phyloP scores from a whole-genome alignment of 1,140 invertebrate genomes.

The Amyelois transitella region DNA sequence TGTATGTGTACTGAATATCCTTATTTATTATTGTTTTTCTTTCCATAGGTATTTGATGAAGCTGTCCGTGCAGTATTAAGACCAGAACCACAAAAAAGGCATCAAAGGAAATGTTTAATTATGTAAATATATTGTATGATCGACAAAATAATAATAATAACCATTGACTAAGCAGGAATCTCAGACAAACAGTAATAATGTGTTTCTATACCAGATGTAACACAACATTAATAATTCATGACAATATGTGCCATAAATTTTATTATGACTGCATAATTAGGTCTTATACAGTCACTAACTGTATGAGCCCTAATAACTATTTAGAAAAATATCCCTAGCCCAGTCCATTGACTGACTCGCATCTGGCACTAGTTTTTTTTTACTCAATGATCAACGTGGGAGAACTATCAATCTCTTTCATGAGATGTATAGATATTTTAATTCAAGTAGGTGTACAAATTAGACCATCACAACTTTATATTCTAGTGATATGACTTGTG shows the following conservation, averaged over 20 bases:
- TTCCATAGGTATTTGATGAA: slow-evolving; percentile 94
- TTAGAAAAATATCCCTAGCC: no score
- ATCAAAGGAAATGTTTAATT: slow-evolving; percentile 93
- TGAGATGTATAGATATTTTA: no score
- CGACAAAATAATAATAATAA: slow-evolving; percentile 38
- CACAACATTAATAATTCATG: slow-evolving; percentile 3
- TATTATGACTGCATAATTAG: slow-evolving; percentile 11
- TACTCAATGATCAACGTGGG: no score
- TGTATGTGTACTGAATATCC: not conserved
- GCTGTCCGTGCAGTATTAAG: slow-evolving; percentile 94
- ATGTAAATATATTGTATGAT: slow-evolving; percentile 79
- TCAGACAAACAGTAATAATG: slow-evolving; percentile 68
- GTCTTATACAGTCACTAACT: no score
- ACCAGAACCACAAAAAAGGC: slow-evolving; percentile 93
- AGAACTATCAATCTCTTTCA: no score
- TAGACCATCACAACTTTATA: slow-evolving; percentile 25
- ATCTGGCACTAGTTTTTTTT: no score
- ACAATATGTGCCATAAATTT: slow-evolving; percentile 23
- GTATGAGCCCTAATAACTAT: no score
- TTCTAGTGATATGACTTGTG: slow-evolving; percentile 37
- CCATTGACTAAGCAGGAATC: slow-evolving; percentile 54
- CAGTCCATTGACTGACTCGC: no score
- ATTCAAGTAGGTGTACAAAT: not conserved
- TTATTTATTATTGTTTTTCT: slow-evolving; percentile 1
- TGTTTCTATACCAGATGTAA: slow-evolving; percentile 59